Evolutionary conservation across 2,113 vertebrate species (phyloP), one percentile per base, ranked within the genome.

Genomic region (Vicugna pacos): DNA sequence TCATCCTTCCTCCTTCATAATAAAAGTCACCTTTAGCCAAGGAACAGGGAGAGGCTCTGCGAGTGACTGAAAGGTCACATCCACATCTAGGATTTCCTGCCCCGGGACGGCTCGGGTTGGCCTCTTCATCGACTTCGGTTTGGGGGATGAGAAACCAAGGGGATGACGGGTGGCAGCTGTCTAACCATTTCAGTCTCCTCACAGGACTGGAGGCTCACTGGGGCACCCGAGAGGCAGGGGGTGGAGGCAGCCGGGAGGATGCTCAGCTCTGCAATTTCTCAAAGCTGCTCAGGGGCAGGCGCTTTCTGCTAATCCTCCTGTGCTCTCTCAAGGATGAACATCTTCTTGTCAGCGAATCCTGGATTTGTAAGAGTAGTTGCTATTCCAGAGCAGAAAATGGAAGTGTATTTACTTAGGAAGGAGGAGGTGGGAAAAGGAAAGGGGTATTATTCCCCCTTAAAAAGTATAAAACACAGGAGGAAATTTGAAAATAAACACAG

Each of bases 401-500:
- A 64, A 92, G 73, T 83, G 26, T 58, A 35, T 72, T 48, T 58
- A 32, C 67, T 48, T 79, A 35, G 26, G 9, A 62, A 86, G 64
- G 20, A 91, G 5, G 24, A 32, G 7, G 38, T 83, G 5, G 48
- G 32, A 65, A 64, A 86, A 73, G 46, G 58, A 84, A 60, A 65
- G 7, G 30, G 24, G 13, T 30, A n/a, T 67, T 56, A 35, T 9
- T 30, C 38, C 10, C 52, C 20, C 17, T 22, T 70, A 24, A 67
- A 56, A 69, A 12, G 52, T 0, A 77, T 48, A 35, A 85, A 56
- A 70, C 5, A 77, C 16, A 26, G 8, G 54, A 90, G 46, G 16
- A 94, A 79, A 60, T 52, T 24, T 88, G 46, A 84, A 93, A 95
- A 73, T 73, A 95, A 84, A 65, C 32, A 82, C 13, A 79, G 17